Percentiles rank a stretch among this genome's conserved stretches.
These are phyloP conservation scores for Pycnonotus jocosus DNA, from an alignment of 2,113 vertebrate species.

Conservation along the genomic window DNA sequence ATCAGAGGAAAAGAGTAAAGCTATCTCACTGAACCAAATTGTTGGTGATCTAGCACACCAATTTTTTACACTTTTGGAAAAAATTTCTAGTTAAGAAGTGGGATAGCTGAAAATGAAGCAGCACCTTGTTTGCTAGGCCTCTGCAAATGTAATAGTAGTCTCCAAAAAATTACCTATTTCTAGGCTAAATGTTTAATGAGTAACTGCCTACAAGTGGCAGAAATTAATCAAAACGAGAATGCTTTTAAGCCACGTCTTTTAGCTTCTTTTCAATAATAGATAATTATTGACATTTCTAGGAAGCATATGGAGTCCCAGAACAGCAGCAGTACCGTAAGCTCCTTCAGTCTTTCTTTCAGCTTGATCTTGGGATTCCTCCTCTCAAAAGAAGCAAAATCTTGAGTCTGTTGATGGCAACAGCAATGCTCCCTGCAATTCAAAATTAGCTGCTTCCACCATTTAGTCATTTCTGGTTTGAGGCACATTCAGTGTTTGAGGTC, in stretches of 20 bases:
- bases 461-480: neutral
- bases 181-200: slow-evolving; percentile 8
- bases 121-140: neutral
- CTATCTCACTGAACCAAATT: neutral
- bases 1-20: neutral
- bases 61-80: neutral
- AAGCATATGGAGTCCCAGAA: neutral
- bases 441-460: neutral
- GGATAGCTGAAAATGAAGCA: neutral
- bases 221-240: slow-evolving; percentile 10
- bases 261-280: neutral
- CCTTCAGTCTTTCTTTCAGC: neutral
- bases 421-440: neutral
- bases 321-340: neutral
- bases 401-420: neutral
- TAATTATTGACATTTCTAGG: slow-evolving; percentile 8
- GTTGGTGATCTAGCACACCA: neutral
- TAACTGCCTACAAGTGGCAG: neutral
- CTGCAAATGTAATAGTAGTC: neutral
- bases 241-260: neutral
- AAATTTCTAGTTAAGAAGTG: neutral
- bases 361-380: neutral
- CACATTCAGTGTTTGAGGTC: neutral
- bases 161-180: neutral
- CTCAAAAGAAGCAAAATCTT: neutral